Evolutionary conservation across 2,888 invertebrate species (phyloP).

Genomic region (Drosophila kanekoi): DNA sequence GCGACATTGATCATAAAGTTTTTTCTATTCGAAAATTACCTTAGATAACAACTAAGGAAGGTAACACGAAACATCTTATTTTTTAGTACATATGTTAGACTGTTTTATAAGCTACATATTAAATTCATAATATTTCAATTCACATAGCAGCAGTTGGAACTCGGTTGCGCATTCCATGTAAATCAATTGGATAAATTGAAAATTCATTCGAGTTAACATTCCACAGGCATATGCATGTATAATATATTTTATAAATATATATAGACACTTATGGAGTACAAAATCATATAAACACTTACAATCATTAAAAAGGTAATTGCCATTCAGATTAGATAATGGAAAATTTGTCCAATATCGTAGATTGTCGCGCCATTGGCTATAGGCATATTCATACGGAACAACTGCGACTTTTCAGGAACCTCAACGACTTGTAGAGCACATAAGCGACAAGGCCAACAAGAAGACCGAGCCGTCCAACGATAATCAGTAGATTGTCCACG

Average conservation of each 20-base stretch:
- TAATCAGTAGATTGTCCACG: conserved; percentile 67
- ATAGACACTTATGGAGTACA: conserved; percentile 3
- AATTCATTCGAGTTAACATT: too few species aligned
- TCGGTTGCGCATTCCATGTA: too few species aligned
- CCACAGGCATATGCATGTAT: background rate
- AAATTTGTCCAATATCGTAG: background rate
- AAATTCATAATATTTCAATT: too few species aligned
- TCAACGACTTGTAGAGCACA: conserved; percentile 15
- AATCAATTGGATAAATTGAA: too few species aligned
- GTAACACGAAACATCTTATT: too few species aligned
- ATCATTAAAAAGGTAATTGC: conserved; percentile 13
- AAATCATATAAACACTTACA: background rate
- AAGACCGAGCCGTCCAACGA: conserved; percentile 42
- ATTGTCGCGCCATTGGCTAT: background rate
- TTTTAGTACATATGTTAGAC: too few species aligned
- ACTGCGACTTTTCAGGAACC: background rate
- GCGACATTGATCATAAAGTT: background rate
- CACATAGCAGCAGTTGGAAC: too few species aligned
- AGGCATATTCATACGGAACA: background rate
- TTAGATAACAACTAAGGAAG: too few species aligned
- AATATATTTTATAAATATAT: background rate
- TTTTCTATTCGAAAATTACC: background rate
- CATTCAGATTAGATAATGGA: conserved; percentile 26
- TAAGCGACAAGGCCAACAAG: conserved; percentile 26
- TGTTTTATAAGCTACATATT: too few species aligned